Percentiles rank a stretch among this genome's conserved stretches.
Conservation (phyloP, 2,888 invertebrate genomes). For the Hirtodrosophila histrioides region DNA sequence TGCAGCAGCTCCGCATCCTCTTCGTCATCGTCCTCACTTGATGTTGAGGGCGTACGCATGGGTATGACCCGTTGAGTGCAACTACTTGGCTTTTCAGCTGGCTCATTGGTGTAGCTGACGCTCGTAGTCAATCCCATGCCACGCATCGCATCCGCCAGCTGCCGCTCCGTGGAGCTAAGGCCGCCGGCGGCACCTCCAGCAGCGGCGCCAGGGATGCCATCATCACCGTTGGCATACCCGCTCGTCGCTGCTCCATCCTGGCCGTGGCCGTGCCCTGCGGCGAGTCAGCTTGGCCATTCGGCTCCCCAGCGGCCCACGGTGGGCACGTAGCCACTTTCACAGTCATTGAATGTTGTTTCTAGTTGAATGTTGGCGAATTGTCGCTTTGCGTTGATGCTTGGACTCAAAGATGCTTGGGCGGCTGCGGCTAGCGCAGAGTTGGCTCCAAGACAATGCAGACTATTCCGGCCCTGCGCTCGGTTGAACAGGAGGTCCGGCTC, state of each 20-base stretch:
- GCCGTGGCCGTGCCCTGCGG: conserved; percentile 85
- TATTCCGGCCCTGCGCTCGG: conserved; percentile 86
- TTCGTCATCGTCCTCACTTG: conserved; percentile 75
- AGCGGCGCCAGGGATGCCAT: conserved; percentile 13
- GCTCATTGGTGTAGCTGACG: conserved; percentile 65
- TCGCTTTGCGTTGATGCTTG: conserved; percentile 71
- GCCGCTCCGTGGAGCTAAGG: conserved; percentile 84
- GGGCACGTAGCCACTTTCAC: conserved; percentile 88
- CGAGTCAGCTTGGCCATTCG: conserved; percentile 99
- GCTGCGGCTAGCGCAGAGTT: conserved; percentile 70
- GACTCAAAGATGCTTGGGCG: conserved; percentile 46
- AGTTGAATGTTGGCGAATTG: conserved; percentile 83
- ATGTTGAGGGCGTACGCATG: conserved; percentile 61
- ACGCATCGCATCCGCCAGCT: conserved; percentile 80
- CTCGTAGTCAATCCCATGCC: conserved; percentile 83
- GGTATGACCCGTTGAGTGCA: conserved; percentile 37
- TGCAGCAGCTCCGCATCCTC: conserved; percentile 52
- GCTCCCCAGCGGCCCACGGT: conserved; percentile 95
- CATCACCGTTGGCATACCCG: conserved; percentile 10
- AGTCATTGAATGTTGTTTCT: conserved; percentile 85
- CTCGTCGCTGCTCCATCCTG: conserved; percentile 81
- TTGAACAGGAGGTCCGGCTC: conserved; percentile 87
- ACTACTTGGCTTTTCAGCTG: conserved; percentile 66
- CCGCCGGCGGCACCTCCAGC: conserved; percentile 82
- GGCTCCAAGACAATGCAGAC: conserved; percentile 84